phyloP scores from a whole-genome alignment of 1,140 invertebrate species.

The Cydia fagiglandana region DNA sequence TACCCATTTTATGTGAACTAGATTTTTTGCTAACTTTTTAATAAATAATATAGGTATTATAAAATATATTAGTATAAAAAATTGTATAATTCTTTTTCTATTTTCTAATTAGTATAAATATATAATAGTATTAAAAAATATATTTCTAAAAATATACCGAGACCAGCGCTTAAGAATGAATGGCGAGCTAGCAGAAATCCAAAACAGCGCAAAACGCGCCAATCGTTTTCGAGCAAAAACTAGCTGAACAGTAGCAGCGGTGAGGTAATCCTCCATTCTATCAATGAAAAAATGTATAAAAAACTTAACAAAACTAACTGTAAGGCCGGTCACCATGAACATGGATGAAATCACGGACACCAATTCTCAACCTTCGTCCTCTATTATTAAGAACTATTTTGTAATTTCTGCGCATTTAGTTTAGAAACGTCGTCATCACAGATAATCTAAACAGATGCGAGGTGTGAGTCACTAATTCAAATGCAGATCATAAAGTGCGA shows the following conservation, averaged over 20 bases:
- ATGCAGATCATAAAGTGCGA: constrained; percentile 51
- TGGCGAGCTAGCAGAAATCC: not conserved
- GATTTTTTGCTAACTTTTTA: no score
- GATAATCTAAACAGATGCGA: constrained; percentile 47
- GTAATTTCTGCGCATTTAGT: constrained; percentile 34
- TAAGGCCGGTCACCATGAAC: constrained; percentile 39
- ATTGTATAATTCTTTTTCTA: no score
- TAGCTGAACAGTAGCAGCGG: constrained; percentile 51
- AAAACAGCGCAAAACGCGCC: constrained; percentile 44
- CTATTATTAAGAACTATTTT: constrained; percentile 25
- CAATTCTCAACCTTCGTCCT: constrained; percentile 3
- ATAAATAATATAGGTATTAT: no score
- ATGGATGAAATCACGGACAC: constrained; percentile 32
- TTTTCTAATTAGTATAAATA: no score
- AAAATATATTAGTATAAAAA: no score
- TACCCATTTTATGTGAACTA: not conserved
- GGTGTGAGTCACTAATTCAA: constrained; percentile 58
- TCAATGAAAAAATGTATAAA: constrained; percentile 65
- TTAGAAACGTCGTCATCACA: constrained; percentile 43
- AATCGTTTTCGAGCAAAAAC: constrained; percentile 46
- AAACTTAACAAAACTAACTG: constrained; percentile 49
- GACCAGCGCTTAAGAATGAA: not conserved
- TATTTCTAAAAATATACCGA: not conserved
- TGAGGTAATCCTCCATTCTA: constrained; percentile 62
- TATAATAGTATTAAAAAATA: not conserved